Evolutionary conservation across 2,888 invertebrate species (phyloP), one percentile per base, ranked within the genome.

Genomic region (Parascotia fuliginaria): DNA sequence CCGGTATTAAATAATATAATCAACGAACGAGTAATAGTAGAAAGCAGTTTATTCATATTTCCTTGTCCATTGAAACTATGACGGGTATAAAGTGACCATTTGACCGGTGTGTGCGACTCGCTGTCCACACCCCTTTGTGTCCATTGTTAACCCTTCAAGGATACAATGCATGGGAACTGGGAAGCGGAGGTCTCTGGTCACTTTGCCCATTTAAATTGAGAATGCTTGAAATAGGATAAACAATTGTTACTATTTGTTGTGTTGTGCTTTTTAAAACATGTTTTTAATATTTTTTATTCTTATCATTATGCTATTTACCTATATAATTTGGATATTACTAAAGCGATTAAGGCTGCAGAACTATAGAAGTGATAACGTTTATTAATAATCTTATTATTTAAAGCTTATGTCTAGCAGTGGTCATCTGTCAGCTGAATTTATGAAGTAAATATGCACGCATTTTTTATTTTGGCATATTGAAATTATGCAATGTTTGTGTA

Each of bases 81-180:
- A 79, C 79, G 79, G 81, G 83, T 83, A 86, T 87, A 83, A 76
- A 75, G 73, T 88, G 87, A 86, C 86, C 91, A 91, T 91, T 90
- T 91, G 91, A 88, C 90, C 90, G 88, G 89, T 85, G 84, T 60
- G 67, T 67, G 76, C 70, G 73, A 76, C 71, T 75, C 73, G 86
- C 88, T 90, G 90, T 92, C 91, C 85, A 84, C 91, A 91, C 91
- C 87, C 88, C 73, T 87, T 92, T 92, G 86, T 90, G 75, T 46
- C 48, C 69, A 80, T 90, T 90, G 89, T 89, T 69, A 77, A 81
- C 84, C 85, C 85, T 87, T 90, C 84, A 85, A 75, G 67, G 77
- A 72, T 59, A 87, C 85, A 87, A 87, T 79, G 81, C 74, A 74
- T 89, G 90, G 90, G 90, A 91, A 91, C 83, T 85, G 89, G 91